A percentile compares a stretch with the other conserved stretches of the same genome.
phyloP scores from a whole-genome alignment of 2,797 vertebrate species.

The Spondyliosoma cantharus region DNA sequence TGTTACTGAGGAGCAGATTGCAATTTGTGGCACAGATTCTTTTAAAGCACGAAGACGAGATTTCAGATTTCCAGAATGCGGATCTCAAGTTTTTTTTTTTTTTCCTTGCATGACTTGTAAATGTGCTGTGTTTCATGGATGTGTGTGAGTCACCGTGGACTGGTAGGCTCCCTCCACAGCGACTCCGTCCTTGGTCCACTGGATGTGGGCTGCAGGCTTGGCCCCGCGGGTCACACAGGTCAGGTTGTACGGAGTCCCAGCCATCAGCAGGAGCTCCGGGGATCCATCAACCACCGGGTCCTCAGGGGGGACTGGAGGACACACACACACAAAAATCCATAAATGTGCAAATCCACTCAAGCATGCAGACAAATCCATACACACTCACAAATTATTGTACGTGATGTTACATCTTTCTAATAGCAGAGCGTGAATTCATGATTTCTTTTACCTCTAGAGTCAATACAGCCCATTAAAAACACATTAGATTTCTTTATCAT shows the following conservation, averaged over 20 bases:
- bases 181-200: conserved; percentile 91
- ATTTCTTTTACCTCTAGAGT: not conserved
- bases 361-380: conserved; percentile 3
- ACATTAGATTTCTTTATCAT: not conserved
- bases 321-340: conserved; percentile 16
- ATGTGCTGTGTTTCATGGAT: not conserved
- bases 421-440: not conserved
- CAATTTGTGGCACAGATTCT: conserved; percentile 17
- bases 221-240: conserved; percentile 91
- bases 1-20: conserved; percentile 31
- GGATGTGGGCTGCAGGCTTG: conserved; percentile 91
- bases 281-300: conserved; percentile 91
- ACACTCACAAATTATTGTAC: not conserved
- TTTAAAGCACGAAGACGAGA: not conserved
- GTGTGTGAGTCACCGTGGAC: conserved; percentile 85
- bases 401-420: not conserved
- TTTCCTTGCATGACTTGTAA: conserved; percentile 21
- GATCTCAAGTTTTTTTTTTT: conserved; percentile 33
- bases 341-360: not conserved
- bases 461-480: not conserved
- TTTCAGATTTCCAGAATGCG: not conserved
- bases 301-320: conserved; percentile 89
- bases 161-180: conserved; percentile 88
- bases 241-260: conserved; percentile 90
- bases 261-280: conserved; percentile 91